Base-by-base conservation (phyloP, 2,888 invertebrate species). In the Trissolcus brochymenae region DNA sequence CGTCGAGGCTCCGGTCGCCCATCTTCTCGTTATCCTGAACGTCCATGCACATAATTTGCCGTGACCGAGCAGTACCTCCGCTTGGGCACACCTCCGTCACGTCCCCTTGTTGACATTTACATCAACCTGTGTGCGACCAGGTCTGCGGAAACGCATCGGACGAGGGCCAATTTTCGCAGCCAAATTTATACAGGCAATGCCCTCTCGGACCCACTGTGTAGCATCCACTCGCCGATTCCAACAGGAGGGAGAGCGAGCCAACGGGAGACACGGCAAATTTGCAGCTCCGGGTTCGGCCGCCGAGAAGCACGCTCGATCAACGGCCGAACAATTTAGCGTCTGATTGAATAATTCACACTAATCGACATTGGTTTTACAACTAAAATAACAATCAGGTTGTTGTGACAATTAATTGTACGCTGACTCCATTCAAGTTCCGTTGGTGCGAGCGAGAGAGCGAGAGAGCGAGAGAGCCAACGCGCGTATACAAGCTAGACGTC, bases 41-140 rank as follows among this genome's bases (percentile, higher is more conserved):
- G 83, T 88, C 88, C 87, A 88, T 88, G 82, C 88, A 88, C 88
- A 88, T 88, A 87, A 87, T 88, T 87, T 83, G 79, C 79, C 81
- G 80, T 68, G 79, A 80, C 83, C 77, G 82, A 70, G 81, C 75
- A 79, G 82, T 82, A 83, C 82, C 80, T 81, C 80, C 82, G 81
- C 80, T 79, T 82, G 82, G 81, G 82, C 79, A 83, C 82, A 81
- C 80, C 73, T 81, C 81, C 81, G 80, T 82, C 81, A 76, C 73
- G 71, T 77, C 55, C 51, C 74, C 81, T 66, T 29, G 54, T 81
- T 85, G 85, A 86, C 87, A 88, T 88, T 87, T 86, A 86, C 85
- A 83, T 84, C 53, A 71, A 81, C 49, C 61, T 46, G 56, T 62
- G 68, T 40, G 41, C 19, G 6, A 55, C 66, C 57, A 61, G 71